Evolutionary conservation across 2,888 invertebrate genomes (phyloP), one percentile per base, ranked within the genome.

Genomic region (Zele albiditarsus): DNA sequence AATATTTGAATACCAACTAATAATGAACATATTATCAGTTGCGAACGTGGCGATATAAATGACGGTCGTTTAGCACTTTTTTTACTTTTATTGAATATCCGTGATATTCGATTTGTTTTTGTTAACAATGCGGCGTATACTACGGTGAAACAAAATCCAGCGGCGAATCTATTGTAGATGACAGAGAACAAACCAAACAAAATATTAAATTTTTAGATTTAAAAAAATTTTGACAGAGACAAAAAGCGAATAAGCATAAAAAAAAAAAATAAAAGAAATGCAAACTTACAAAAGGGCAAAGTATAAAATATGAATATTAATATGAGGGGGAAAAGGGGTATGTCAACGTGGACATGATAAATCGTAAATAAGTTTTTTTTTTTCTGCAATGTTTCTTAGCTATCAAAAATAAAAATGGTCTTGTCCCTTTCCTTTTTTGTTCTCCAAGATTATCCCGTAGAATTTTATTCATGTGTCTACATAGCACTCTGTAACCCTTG

Each of bases 21-120:
- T 71, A 95, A 94, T 80, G 94, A 93, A 84, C 98, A 98, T 85
- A 99, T 96, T 80, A 95, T 94, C 69, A 97, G 91, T 90, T 98
- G 97, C 0, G 97, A 97, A 85, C 94, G 93, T 0, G 97, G 97
- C 1, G 97, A 96, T 85, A 98, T 98, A 88, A 98, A 97, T 67
- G 96, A 95, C 0, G 98, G 98, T 78, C 98, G 92, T 89, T 97
- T 96, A 6, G 98, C 98, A 27, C 97, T 96, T 85, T 96, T 95
- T 88, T 97, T 98, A 85, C 97, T 96, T n/a, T 98, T 98, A 88
- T 98, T 97, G 90, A 99, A 96, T 87, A 99, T 99, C 66, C 99
- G 91, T 0, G 98, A 95, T 79, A 99, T 99, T 71, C 99, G 92
- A 90, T 98, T 99, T 14, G 99, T 99, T 92, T 99, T 99, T 67